Evolutionary conservation across 2,797 vertebrate species (phyloP).

Genomic region (Agapornis canus): DNA sequence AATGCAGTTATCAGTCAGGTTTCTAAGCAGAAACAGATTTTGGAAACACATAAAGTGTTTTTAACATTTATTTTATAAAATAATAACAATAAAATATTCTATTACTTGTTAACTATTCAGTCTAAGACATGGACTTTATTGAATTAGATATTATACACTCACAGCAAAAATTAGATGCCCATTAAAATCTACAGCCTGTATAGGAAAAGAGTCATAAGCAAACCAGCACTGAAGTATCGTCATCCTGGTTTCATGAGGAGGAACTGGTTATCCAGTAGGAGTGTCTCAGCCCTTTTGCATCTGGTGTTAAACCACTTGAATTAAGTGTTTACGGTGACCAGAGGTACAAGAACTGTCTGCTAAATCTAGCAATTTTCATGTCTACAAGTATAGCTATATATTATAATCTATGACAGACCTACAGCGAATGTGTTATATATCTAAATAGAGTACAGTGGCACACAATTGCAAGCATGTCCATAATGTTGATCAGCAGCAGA

Average conservation of each 20-base stretch:
- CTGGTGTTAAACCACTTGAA: not conserved
- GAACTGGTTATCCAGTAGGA: not conserved
- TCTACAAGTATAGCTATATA: not conserved
- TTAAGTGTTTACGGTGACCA: not conserved
- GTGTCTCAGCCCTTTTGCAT: not conserved
- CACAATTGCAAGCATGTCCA: fast-evolving
- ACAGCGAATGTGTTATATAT: not conserved
- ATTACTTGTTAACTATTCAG: not conserved
- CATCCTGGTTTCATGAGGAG: not conserved
- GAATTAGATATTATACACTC: not conserved
- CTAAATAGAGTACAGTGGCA: not conserved
- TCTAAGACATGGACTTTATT: not conserved
- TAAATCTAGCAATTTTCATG: not conserved
- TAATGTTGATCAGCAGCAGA: not conserved
- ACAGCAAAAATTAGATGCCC: not conserved
- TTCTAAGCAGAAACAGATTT: conserved; percentile 1
- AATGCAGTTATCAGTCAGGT: not conserved
- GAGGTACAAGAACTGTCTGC: not conserved
- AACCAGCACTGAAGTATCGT: not conserved
- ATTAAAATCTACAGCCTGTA: not conserved
- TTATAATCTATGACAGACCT: not conserved
- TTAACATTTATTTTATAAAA: not conserved
- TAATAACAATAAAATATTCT: not conserved
- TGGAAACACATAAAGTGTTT: not conserved
- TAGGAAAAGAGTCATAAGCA: not conserved